These are phyloP conservation scores for Drosophila funebris DNA, from an alignment of 1,140 invertebrate genomes.

Conservation along the genomic window DNA sequence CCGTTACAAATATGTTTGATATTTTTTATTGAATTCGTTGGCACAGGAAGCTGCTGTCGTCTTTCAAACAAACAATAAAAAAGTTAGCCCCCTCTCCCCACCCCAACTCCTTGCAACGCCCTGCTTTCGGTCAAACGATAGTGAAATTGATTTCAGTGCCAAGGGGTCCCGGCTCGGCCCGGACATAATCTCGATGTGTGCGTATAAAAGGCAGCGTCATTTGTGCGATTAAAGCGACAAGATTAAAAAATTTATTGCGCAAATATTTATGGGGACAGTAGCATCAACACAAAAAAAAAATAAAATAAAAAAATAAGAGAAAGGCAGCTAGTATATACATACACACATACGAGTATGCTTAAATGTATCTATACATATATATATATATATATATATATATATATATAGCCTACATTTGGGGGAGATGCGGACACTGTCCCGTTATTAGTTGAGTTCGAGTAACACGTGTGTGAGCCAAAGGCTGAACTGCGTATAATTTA, in stretches of 20 bases:
- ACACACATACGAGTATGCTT: no score
- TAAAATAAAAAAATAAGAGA: background rate
- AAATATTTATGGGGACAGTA: slow-evolving; percentile 83
- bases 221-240: slow-evolving; percentile 83
- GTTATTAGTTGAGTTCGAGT: slow-evolving; percentile 69
- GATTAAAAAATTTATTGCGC: slow-evolving; percentile 84
- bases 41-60: slow-evolving; percentile 62
- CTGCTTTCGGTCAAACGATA: slow-evolving; percentile 65
- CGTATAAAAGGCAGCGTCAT: slow-evolving; percentile 78
- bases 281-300: slow-evolving; percentile 15
- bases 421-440: slow-evolving; percentile 62
- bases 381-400: slow-evolving; percentile 49
- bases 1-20: slow-evolving; percentile 75
- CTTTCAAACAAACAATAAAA: slow-evolving; percentile 57
- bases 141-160: slow-evolving; percentile 81
- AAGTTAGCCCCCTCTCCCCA: slow-evolving; percentile 11
- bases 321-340: background rate
- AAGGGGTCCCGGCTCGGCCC: slow-evolving; percentile 51
- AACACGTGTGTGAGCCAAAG: slow-evolving; percentile 59
- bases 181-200: slow-evolving; percentile 45
- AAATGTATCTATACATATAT: background rate
- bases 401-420: slow-evolving; percentile 64
- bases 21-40: slow-evolving; percentile 74
- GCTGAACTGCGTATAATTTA: slow-evolving; percentile 73
- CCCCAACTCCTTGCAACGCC: background rate